Percentiles rank a stretch among this genome's conserved stretches.
Conservation (phyloP, 1,140 invertebrate genomes). For the Trichonephila inaurata region DNA sequence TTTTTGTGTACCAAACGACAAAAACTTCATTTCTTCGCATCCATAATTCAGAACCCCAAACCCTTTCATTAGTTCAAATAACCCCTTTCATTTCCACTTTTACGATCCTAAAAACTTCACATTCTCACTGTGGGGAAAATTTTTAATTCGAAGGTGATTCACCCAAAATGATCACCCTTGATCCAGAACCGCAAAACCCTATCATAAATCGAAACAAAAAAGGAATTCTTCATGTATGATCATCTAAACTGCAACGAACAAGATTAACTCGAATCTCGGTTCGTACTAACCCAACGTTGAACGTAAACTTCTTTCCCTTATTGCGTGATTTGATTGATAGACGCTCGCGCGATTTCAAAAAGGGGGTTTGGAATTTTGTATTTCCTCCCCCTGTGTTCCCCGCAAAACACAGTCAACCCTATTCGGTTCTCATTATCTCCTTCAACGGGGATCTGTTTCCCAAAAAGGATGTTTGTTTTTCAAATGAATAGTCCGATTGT, state of each 20-base stretch:
- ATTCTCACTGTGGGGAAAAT: too few relatives aligned
- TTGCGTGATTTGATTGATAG: background rate
- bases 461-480: background rate
- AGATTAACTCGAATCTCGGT: background rate
- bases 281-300: background rate
- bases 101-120: too few relatives aligned
- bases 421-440: constrained; percentile 22
- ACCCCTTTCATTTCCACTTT: too few relatives aligned
- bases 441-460: constrained; percentile 4
- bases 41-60: too few relatives aligned
- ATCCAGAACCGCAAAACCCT: background rate
- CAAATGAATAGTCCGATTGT: background rate
- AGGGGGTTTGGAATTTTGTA: constrained; percentile 22
- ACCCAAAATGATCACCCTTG: too few relatives aligned
- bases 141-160: too few relatives aligned
- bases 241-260: background rate
- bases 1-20: too few relatives aligned
- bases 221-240: background rate
- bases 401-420: background rate
- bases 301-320: background rate
- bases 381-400: background rate
- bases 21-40: too few relatives aligned
- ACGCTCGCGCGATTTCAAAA: background rate
- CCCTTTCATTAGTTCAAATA: too few relatives aligned
- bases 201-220: background rate